Base-by-base conservation (phyloP, 2,888 invertebrate species). In the Xestia xanthographa region DNA sequence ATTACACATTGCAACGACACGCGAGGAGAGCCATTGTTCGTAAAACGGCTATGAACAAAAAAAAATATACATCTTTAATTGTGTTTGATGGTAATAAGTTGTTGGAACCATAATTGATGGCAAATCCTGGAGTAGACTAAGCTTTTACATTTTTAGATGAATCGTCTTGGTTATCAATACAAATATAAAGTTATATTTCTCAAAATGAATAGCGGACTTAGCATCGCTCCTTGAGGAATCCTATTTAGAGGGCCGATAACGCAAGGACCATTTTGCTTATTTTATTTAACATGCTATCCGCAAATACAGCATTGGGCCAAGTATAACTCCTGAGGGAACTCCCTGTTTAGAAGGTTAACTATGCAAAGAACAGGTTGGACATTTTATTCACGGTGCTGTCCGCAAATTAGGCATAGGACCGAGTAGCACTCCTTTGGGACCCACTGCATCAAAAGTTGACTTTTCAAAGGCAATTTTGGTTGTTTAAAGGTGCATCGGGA, bases 1-100 rank as follows among this genome's bases (percentile, higher is more conserved):
- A 91, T 91, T 89, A 90, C 88, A 89, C 87, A 89, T 86, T 87
- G 86, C 86, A 83, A 72, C 82, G 81, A 84, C 91, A 91, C 91
- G 91, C 91, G 87, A 91, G 70, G 74, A 78, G 74, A 83, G 60
- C 90, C 85, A 91, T 91, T 91, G 91, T 91, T 86, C 83, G 77
- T 71, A 53, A 68, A 73, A 72, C 72, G 70, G 66, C 66, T 71
- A 67, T 74, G 82, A 85, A 60, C 58, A 60, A 88, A 87, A 89
- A 90, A 87, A 89, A 72, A 74, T 56, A 80, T 65, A 77, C 83
- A 73, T 78, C 85, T 87, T 87, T 91, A 90, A 91, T 90, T 89
- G 88, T 87, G 78, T 75, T 76, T 88, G 80, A 81, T 72, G 58
- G 74, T 75, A 81, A 72, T 70, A 72, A 69, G 63, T 73, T 71